Evolutionary conservation across 2,113 vertebrate species (phyloP), one percentile per base, ranked within the genome.

Genomic region (Corythornis cristatus): DNA sequence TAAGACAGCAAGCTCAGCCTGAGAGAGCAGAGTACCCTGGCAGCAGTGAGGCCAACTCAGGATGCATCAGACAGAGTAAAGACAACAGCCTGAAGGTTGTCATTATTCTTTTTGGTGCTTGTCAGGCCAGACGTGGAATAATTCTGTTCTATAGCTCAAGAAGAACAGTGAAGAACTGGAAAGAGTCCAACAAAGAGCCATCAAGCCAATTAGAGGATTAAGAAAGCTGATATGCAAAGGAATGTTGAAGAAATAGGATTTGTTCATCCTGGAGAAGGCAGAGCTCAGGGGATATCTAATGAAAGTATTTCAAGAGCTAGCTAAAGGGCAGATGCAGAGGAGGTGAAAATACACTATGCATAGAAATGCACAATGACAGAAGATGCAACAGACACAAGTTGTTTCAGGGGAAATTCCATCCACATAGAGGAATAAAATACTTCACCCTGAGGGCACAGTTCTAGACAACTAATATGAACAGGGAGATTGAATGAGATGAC

Each of bases 1-100:
- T 42, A 53, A 28, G 37, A 83, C 37, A 67, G 10, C 57, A 67
- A 71, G 26, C 31, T 71, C 18, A 64, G 31, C 13, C 23, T 21
- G 2, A 75, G 18, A 0, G 3, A 88, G 22, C 45, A 64, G 31
- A 12, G 16, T 50, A 37, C 18, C 53, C 26, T 40, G 28, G 33
- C 33, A 78, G 13, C 26, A 79, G 48, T 0, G 0, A 53, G 25
- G 42, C 25, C 43, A 60, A 31, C 7, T 35, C 45, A 23, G 35
- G 9, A 25, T 67, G 31, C 5, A 2, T 64, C 58, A 86, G 26
- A 11, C 67, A 86, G 16, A 56, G 23, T 42, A 61, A 82, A 78
- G 10, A 40, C 25, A 83, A 17, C 26, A 45, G 13, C 11, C 65
- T 64, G 40, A 76, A 28, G 26, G 12, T 4, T 80, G 35, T 21